These are phyloP conservation scores for Raphicerus campestris DNA, from an alignment of 2,113 vertebrate genomes.

Conservation along the genomic window DNA sequence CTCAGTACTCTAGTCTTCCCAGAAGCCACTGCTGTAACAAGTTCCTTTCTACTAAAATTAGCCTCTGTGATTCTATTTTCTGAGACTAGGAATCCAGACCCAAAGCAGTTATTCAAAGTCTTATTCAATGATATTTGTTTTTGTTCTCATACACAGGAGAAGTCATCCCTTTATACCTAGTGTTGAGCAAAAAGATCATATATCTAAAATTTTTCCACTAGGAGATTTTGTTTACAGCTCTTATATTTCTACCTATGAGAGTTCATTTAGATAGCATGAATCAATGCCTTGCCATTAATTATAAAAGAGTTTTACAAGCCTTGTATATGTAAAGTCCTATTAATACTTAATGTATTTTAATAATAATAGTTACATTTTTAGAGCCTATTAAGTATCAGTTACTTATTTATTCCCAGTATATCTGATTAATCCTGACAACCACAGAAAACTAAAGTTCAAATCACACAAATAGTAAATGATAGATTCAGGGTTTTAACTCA, in stretches of 20 bases:
- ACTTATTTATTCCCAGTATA: background rate
- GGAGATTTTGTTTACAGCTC: background rate
- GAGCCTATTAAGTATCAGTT: background rate
- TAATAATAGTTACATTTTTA: background rate
- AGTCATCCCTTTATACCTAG: background rate
- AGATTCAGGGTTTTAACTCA: background rate
- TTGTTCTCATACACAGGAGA: conserved; percentile 2
- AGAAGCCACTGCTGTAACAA: background rate
- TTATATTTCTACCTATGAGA: background rate
- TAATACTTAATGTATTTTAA: background rate
- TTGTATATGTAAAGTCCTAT: background rate
- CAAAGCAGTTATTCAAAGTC: conserved; percentile 18
- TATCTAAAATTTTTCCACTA: conserved; percentile 14
- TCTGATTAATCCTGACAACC: conserved; percentile 1
- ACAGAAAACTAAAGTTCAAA: background rate
- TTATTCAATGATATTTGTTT: background rate
- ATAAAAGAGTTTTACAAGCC: conserved; percentile 13
- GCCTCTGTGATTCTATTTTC: conserved; percentile 21
- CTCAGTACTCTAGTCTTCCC: background rate
- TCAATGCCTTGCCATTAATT: background rate
- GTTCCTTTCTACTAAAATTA: conserved; percentile 41
- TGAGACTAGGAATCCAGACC: background rate
- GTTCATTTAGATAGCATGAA: background rate
- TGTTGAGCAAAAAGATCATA: conserved; percentile 1
- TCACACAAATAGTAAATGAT: background rate